Conservation (phyloP, 2,888 invertebrate species). For the Tanytarsus gracilentus region DNA sequence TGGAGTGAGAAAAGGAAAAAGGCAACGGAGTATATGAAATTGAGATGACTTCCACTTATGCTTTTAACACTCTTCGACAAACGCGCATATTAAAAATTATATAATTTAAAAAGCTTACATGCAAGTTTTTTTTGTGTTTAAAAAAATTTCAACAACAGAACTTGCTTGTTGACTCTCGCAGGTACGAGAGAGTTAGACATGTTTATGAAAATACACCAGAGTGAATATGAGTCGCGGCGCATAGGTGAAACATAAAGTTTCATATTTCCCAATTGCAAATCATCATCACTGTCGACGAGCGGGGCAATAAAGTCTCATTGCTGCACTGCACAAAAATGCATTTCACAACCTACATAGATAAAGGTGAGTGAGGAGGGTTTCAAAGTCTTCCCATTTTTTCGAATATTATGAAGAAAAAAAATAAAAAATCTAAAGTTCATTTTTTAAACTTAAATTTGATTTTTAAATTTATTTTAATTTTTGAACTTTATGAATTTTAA, state of each 20-base stretch:
- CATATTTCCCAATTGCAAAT: conserved; percentile 8
- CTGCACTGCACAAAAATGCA: not conserved
- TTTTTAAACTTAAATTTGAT: no score
- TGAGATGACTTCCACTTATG: conserved; percentile 3
- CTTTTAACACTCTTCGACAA: not conserved
- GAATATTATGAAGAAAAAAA: no score
- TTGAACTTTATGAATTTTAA: no score
- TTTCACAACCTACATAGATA: no score
- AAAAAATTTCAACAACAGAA: not conserved
- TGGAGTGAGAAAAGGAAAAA: not conserved
- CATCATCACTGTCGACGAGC: not conserved
- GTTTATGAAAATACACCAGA: no score
- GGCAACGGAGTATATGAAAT: not conserved
- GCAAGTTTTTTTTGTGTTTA: not conserved
- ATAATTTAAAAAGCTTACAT: conserved; percentile 4
- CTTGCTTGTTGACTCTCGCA: not conserved
- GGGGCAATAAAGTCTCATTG: not conserved
- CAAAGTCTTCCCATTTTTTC: no score
- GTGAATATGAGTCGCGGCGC: no score
- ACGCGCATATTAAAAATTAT: not conserved
- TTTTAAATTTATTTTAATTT: no score
- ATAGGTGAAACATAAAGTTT: not conserved
- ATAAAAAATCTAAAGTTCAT: no score
- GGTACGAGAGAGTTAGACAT: not conserved
- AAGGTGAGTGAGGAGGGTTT: no score